A percentile compares a stretch with the other conserved stretches of the same genome.
Evolutionary conservation across 1,140 invertebrate species (phyloP).

Genomic region (Belonocnema kinseyi): DNA sequence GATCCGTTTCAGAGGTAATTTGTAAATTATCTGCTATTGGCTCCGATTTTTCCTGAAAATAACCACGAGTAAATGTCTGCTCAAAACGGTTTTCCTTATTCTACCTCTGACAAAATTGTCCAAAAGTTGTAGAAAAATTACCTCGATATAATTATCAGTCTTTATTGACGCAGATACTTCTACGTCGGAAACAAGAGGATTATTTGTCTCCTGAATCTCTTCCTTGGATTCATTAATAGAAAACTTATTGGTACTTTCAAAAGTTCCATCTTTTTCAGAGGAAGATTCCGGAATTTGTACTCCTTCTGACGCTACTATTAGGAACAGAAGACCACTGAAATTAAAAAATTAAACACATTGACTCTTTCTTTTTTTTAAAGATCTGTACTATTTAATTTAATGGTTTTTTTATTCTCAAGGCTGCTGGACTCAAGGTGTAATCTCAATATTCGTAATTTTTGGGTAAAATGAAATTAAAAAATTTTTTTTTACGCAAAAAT

Average conservation of each 20-base stretch:
- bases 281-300: constrained; percentile 42
- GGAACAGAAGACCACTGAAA: constrained; percentile 67
- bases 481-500: too few relatives aligned
- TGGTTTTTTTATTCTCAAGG: too few relatives aligned
- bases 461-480: too few relatives aligned
- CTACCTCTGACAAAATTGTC: too few relatives aligned
- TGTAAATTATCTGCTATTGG: constrained; percentile 45
- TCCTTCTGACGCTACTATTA: constrained; percentile 64
- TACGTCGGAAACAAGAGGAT: constrained; percentile 16
- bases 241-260: constrained; percentile 44
- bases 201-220: neutral
- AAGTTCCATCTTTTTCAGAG: constrained; percentile 44
- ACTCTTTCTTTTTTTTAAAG: too few relatives aligned
- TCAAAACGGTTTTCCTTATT: too few relatives aligned
- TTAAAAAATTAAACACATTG: constrained; percentile 29
- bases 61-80: constrained; percentile 1
- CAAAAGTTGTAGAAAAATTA: constrained; percentile 18
- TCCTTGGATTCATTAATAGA: constrained; percentile 43
- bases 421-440: too few relatives aligned
- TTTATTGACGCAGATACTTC: constrained; percentile 15
- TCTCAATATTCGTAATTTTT: too few relatives aligned
- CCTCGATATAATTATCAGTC: constrained; percentile 26
- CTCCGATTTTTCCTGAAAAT: constrained; percentile 49
- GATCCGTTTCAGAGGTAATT: constrained; percentile 35
- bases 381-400: too few relatives aligned